Evolutionary conservation across 2,797 vertebrate species (phyloP).

Genomic region (Loriculus beryllinus): DNA sequence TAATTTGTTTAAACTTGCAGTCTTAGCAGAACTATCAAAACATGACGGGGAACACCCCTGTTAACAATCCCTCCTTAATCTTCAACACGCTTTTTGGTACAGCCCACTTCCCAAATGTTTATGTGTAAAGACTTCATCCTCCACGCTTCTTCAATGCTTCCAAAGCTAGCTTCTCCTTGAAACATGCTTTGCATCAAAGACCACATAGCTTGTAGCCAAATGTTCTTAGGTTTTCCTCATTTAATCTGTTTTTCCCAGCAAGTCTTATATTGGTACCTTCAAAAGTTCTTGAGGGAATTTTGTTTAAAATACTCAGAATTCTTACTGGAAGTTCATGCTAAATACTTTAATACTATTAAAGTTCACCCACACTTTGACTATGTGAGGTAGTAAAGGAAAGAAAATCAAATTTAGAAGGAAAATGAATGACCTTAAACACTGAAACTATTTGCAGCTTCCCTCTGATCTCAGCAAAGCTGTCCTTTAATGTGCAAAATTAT

Average conservation of each 20-base stretch:
- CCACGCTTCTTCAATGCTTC: not conserved
- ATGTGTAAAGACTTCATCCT: not conserved
- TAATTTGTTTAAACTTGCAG: not conserved
- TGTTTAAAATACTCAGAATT: not conserved
- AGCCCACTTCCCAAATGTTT: not conserved
- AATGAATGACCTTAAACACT: not conserved
- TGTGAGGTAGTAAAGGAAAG: not conserved
- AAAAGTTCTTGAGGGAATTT: not conserved
- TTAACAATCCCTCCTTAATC: not conserved
- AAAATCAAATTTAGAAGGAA: not conserved
- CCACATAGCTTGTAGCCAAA: rapidly evolving
- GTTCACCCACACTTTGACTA: not conserved
- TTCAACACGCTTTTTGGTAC: not conserved
- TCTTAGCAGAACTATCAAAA: not conserved
- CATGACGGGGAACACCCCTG: not conserved
- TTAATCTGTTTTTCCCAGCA: not conserved
- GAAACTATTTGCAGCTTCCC: not conserved
- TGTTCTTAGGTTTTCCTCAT: not conserved
- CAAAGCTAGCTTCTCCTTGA: not conserved
- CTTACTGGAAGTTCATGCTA: not conserved
- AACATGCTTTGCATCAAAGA: not conserved
- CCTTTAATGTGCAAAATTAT: not conserved
- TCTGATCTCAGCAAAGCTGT: not conserved
- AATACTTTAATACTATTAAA: not conserved
- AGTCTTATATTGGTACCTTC: not conserved